phyloP scores from a whole-genome alignment of 2,797 vertebrate genomes.

The Ceyx erithaca region DNA sequence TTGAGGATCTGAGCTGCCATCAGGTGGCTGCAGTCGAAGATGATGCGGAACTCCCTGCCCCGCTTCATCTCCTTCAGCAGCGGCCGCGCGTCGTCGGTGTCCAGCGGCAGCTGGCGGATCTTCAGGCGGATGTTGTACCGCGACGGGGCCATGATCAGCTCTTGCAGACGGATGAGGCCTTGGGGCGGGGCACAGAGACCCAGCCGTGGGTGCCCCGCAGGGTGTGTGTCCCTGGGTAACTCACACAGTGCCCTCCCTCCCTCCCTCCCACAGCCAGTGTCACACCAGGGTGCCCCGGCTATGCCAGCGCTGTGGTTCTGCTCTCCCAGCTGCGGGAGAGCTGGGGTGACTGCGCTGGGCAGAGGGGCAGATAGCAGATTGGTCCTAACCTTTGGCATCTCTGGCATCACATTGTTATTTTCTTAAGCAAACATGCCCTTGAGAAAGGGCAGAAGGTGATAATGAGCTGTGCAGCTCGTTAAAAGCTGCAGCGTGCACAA shows the following conservation, averaged over 20 bases:
- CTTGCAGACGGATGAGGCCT: conserved; percentile 97
- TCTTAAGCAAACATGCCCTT: not conserved
- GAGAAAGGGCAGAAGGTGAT: not conserved
- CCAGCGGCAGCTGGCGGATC: conserved; percentile 95
- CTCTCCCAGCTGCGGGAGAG: not conserved
- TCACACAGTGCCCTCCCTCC: not conserved
- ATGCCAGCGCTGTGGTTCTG: not conserved
- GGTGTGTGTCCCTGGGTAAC: too few relatives aligned
- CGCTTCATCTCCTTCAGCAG: conserved; percentile 99
- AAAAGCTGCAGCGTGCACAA: not conserved
- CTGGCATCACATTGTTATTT: not conserved
- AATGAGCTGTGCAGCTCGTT: not conserved
- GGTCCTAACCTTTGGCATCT: not conserved
- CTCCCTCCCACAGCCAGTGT: not conserved
- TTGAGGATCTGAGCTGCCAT: conserved; percentile 97
- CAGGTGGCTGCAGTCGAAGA: conserved; percentile 95
- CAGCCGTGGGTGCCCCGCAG: not conserved
- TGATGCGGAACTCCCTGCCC: conserved; percentile 95
- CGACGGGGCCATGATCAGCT: conserved; percentile 98
- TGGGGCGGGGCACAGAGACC: conserved; percentile 20
- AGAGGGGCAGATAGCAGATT: not conserved
- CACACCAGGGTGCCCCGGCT: not conserved
- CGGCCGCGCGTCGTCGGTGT: conserved; percentile 89
- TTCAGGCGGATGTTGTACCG: conserved; percentile 98
- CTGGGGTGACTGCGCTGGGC: not conserved